Evolutionary conservation across 2,888 invertebrate genomes (phyloP).

Genomic region (Phymatocera aterrima): DNA sequence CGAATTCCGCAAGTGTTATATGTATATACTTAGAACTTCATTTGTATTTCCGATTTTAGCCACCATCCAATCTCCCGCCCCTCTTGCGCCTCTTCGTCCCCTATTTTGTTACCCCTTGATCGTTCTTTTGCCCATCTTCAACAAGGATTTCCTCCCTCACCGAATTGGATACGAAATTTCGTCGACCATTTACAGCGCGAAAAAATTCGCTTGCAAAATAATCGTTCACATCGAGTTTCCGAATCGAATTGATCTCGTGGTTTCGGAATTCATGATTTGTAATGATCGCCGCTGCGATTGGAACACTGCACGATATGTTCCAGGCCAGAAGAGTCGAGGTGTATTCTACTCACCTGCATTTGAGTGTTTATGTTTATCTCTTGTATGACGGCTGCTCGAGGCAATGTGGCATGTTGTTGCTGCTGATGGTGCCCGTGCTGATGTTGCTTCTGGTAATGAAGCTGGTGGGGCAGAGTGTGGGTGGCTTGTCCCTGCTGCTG

Average conservation of each 20-base stretch:
- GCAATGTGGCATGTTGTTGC: constrained; percentile 77
- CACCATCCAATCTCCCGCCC: neutral
- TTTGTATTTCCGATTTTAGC: constrained; percentile 16
- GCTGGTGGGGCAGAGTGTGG: constrained; percentile 74
- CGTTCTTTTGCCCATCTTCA: neutral
- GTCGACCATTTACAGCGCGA: no score
- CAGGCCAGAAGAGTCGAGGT: constrained; percentile 70
- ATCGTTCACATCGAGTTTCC: no score
- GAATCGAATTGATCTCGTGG: no score
- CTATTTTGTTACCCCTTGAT: neutral
- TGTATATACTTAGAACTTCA: constrained; percentile 12
- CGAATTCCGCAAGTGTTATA: constrained; percentile 37
- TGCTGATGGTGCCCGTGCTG: constrained; percentile 75
- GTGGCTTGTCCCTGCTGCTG: constrained; percentile 70
- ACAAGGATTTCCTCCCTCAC: neutral
- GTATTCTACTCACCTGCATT: constrained; percentile 67
- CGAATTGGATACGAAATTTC: no score
- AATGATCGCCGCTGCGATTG: no score
- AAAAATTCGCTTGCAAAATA: no score
- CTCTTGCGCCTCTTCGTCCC: neutral
- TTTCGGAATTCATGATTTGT: no score
- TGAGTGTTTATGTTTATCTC: constrained; percentile 77
- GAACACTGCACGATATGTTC: no score
- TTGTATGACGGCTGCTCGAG: constrained; percentile 75
- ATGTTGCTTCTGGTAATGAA: constrained; percentile 68